Base-by-base conservation (phyloP, 1,140 invertebrate genomes). In the Conopomorpha cramerella region DNA sequence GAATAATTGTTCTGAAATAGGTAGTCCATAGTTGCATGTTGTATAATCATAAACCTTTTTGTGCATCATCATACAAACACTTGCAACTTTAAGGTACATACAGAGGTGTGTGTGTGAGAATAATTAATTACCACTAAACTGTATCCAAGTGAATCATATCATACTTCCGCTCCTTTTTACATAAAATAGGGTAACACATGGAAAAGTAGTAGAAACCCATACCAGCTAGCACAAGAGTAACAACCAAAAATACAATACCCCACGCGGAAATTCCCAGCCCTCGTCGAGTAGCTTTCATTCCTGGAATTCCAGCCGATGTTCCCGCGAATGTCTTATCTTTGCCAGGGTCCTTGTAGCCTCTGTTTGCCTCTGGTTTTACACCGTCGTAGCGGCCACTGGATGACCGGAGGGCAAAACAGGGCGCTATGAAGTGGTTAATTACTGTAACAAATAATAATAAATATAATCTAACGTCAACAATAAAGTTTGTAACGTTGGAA, bases 151-250 rank as follows among this genome's bases (percentile, higher is more conserved):
- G 78, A 59, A 84, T 84, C 39, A 82, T 78, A 38, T 83, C 74
- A 65, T 84, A 84, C 41, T 81, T 84, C 33, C 78, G 66, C 37
- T 81, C 70, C 36, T 81, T 82, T 38, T 79, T 77, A 45, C 81
- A 84, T 8, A 84, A 40, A 34, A 82, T 66, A 7, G 82, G 82
- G 58, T 84, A 84, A 46, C 83, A 84, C 39, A 84, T 77, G 16
- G 82, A 78, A 39, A 81, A 79, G 45, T 84, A 84, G 50, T 84
- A 85, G 30, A 80, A 73, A 4, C 76, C 70, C 30, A 80, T 65
- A n/a, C 73, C 74, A 8, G 72, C 45, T n/a, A 84, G 43, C 30
- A 83, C 78, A 6, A 80, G 46, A 14, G 65, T 64, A 4, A 84
- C 58, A 42, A 82, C 70, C 12, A 84, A 50, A 14, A 71, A 58